Evolutionary conservation across 2,797 vertebrate species (phyloP), one percentile per base, ranked within the genome.

Genomic region (Rhadinocentrus ornatus): DNA sequence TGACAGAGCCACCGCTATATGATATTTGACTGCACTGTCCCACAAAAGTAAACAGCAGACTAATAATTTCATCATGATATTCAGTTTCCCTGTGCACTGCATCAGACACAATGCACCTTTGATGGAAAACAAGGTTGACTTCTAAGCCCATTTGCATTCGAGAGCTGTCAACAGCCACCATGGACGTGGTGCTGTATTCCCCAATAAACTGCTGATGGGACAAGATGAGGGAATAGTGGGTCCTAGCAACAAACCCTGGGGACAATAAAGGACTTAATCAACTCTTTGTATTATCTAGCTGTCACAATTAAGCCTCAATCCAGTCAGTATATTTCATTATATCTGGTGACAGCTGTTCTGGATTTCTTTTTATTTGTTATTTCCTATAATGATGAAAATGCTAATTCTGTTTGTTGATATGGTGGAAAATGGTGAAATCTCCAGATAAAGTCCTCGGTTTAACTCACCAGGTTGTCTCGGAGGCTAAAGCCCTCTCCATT

Each of bases 401-500:
- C 7, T n/a, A 48, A 34, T 52, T 37, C 34, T 57, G 20, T 55
- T 58, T 22, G 22, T 37, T 8, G 24, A 37, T 27, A 26, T 37
- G 31, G 6, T 18, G 26, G 11, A 2, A 39, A 59, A 3, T 10
- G 0, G 1, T 15, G 7, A 24, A 10, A n/a, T 26, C 41, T 62
- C 18, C 32, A 22, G 10, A 11, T 24, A 6, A 34, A 35, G 62
- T 2, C 20, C 35, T 7, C 76, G 2, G 7, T 65, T 57, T 27
- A 35, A 87, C 96, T 95, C 92, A 98, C 98, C 59, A 86, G 74
- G 72, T 87, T 94, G 18, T 97, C 96, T 86, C 90, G 94, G 56
- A 95, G 80, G 22, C 96, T 95, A 63, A 96, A 81, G 11, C 95
- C 94, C 84, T 99, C 98, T 79, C 96, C 96, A 0, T 97, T 98